Base-by-base conservation (phyloP, 2,888 invertebrate genomes). In the Trichopoda pennipes region DNA sequence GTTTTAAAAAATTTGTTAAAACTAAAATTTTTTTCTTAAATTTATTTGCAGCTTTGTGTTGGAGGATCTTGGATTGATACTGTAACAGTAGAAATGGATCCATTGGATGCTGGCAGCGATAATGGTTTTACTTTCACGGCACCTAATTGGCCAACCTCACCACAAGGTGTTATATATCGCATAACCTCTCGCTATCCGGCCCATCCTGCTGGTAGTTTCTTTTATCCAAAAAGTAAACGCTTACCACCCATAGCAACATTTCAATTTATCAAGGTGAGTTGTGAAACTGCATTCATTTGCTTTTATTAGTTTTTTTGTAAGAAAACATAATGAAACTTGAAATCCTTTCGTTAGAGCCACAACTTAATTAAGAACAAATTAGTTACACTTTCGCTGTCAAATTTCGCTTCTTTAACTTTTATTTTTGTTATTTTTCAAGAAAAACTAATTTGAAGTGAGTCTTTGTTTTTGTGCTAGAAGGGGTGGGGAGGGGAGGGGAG, bases 111-210 rank as follows among this genome's bases (percentile, higher is more conserved):
- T 16, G 98, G 98, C 68, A 97, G 97, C 55, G 98, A 98, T 93
- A 96, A 97, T 91, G 98, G 98, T 4, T 96, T 98, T 92, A 98
- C 98, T 69, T 98, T 98, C 92, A 98, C 98, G 19, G 96, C 98
- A n/a, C 97, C 97, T 64, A 97, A 97, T 92, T 98, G 98, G 98
- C 96, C 96, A 69, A 97, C 97, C 21, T 95, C 96, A 64, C 98
- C 98, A 2, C 96, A 95, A 90, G 96, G 97, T 85, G 95, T 95
- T 85, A 96, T 97, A 85, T 96, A 96, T 92, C 94, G 95, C 87
- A 97, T 98, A 91, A 97, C 97, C 42, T 95, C 97, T 60, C 94
- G 94, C 85, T 96, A 95, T 91, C 98, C 98, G 12, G 95, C 95
- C 78, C 98, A 98, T 92, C 97, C 97, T 21, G 98, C 98, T 16